Conservation (phyloP, 2,888 invertebrate genomes). For the Busseola fusca region DNA sequence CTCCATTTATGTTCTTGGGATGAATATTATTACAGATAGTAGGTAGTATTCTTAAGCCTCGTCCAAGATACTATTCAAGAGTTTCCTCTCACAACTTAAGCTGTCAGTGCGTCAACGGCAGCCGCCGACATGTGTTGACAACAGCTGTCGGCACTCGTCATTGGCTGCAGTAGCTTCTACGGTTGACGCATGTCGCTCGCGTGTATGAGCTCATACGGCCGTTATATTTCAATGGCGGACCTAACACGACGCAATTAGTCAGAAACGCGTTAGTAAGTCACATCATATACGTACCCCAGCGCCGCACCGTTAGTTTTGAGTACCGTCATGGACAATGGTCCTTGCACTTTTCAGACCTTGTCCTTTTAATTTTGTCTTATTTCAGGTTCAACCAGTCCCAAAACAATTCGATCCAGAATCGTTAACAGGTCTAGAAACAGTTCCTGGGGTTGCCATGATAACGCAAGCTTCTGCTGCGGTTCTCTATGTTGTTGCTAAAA, state of each 20-base stretch:
- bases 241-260: not conserved
- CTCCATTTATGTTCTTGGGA: constrained; percentile 1
- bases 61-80: too few relatives aligned
- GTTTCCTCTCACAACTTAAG: not conserved
- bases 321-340: not conserved
- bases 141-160: too few relatives aligned
- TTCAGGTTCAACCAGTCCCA: constrained; percentile 61
- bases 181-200: too few relatives aligned
- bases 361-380: not conserved
- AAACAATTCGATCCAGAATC: constrained; percentile 60
- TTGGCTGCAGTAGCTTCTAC: too few relatives aligned
- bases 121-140: too few relatives aligned
- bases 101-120: too few relatives aligned
- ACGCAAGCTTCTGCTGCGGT: constrained; percentile 64
- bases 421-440: constrained; percentile 57
- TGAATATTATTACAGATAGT: not conserved
- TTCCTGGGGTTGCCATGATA: constrained; percentile 65
- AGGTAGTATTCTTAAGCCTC: too few relatives aligned
- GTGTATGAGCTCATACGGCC: too few relatives aligned
- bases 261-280: not conserved
- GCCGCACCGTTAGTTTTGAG: not conserved
- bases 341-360: not conserved
- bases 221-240: not conserved
- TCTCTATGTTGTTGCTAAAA: constrained; percentile 67
- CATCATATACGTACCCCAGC: not conserved